Conservation (phyloP, 2,888 invertebrate genomes). For the Gymnosoma rotundatum region DNA sequence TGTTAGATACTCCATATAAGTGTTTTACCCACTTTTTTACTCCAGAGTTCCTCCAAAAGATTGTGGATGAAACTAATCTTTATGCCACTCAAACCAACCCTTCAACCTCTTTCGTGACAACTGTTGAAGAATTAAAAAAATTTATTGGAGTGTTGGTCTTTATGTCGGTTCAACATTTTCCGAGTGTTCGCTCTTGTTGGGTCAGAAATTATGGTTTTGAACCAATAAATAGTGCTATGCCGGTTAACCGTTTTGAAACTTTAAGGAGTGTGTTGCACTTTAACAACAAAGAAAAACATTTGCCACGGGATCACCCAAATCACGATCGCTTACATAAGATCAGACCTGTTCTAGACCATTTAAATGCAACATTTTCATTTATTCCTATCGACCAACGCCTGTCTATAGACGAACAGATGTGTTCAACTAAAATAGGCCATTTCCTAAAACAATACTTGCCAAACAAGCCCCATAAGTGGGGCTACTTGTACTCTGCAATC, state of each 20-base stretch:
- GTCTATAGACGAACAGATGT: too few relatives aligned
- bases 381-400: too few relatives aligned
- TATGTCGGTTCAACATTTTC: slow-evolving; percentile 29
- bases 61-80: slow-evolving; percentile 32
- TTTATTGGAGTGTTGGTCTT: slow-evolving; percentile 26
- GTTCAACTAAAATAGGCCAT: too few relatives aligned
- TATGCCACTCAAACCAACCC: slow-evolving; percentile 24
- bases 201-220: slow-evolving; percentile 11
- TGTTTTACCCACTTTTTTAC: slow-evolving; percentile 16
- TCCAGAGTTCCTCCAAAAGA: slow-evolving; percentile 19
- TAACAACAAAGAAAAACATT: slow-evolving; percentile 21
- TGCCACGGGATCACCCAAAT: slow-evolving; percentile 1
- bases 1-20: slow-evolving; percentile 11
- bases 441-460: too few relatives aligned
- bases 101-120: slow-evolving; percentile 26
- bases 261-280: slow-evolving; percentile 26
- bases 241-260: slow-evolving; percentile 25
- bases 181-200: slow-evolving; percentile 27
- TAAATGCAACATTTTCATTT: too few relatives aligned
- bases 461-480: too few relatives aligned
- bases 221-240: slow-evolving; percentile 14
- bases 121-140: slow-evolving; percentile 28
- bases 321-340: slow-evolving; percentile 17
- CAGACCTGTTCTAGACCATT: too few relatives aligned
- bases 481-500: too few relatives aligned